A percentile compares a stretch with the other conserved stretches of the same genome.
These are phyloP conservation scores for Corbicula japonica DNA, from an alignment of 2,888 invertebrate genomes.

Conservation along the genomic window DNA sequence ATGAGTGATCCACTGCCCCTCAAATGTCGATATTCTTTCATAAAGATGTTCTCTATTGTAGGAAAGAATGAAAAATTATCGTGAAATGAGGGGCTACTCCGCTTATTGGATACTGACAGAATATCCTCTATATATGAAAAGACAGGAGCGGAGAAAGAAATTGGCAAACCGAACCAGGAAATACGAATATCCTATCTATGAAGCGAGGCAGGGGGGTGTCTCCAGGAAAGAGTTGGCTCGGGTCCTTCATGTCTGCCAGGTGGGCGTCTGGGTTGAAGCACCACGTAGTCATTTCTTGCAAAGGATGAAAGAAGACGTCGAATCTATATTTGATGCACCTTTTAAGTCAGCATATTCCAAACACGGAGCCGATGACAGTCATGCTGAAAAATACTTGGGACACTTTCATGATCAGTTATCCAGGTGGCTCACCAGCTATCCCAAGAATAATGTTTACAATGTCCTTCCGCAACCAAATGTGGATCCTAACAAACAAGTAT, in stretches of 20 bases:
- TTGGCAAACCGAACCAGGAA: background rate
- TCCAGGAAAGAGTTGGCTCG: slow-evolving; percentile 32
- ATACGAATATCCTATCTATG: slow-evolving; percentile 16
- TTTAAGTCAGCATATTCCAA: no score
- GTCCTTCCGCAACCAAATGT: background rate
- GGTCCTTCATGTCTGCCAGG: slow-evolving; percentile 34
- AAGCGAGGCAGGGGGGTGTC: slow-evolving; percentile 28
- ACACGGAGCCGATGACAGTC: no score
- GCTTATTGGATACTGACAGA: background rate
- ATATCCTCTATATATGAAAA: slow-evolving; percentile 4
- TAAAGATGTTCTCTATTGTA: background rate
- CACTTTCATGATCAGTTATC: slow-evolving; percentile 67
- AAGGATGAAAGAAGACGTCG: slow-evolving; percentile 45
- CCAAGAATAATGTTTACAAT: slow-evolving; percentile 37
- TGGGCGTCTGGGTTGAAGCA: slow-evolving; percentile 37
- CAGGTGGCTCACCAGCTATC: slow-evolving; percentile 67
- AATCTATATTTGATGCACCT: slow-evolving; percentile 26
- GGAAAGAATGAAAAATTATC: no score
- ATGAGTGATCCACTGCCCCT: no score
- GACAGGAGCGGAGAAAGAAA: background rate
- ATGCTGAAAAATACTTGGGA: slow-evolving; percentile 26
- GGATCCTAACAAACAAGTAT: slow-evolving; percentile 67
- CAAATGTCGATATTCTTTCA: no score
- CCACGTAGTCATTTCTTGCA: slow-evolving; percentile 30
- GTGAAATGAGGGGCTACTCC: no score